These are phyloP conservation scores for Pogonomyrmex californicus DNA, from an alignment of 1,140 invertebrate species.

Conservation along the genomic window DNA sequence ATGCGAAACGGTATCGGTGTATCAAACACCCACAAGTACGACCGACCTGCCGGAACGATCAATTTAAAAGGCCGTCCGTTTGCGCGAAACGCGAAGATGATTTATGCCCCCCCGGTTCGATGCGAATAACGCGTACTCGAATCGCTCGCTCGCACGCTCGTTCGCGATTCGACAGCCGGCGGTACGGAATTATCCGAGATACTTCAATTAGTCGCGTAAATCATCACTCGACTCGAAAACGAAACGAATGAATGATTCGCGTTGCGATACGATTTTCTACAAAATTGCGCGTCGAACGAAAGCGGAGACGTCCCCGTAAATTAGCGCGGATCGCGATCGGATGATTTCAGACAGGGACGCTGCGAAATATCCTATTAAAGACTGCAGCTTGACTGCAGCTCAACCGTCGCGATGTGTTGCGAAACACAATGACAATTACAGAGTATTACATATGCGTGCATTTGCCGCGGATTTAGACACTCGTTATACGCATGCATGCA, in stretches of 20 bases:
- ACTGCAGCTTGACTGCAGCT: not conserved
- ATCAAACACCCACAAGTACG: constrained; percentile 65
- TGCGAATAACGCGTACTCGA: constrained; percentile 69
- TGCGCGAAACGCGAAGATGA: constrained; percentile 75
- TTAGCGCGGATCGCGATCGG: not conserved
- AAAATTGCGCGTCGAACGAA: not conserved
- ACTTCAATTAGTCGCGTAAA: constrained; percentile 65
- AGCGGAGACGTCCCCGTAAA: not conserved
- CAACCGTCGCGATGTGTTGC: not conserved
- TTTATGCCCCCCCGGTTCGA: constrained; percentile 74
- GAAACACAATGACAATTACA: not conserved
- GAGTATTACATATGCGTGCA: not conserved
- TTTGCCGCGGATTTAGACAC: constrained; percentile 13
- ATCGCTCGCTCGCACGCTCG: constrained; percentile 9
- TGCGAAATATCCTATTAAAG: constrained; percentile 22
- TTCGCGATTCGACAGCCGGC: constrained; percentile 59
- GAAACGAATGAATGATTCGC: constrained; percentile 69
- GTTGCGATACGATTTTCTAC: constrained; percentile 47
- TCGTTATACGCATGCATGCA: not conserved
- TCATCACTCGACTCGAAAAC: constrained; percentile 51
- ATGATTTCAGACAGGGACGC: not conserved
- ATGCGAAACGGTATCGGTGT: constrained; percentile 37
- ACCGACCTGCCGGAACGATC: constrained; percentile 68
- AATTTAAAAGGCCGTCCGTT: constrained; percentile 76
- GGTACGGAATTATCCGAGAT: constrained; percentile 22